Conservation (phyloP, 2,797 vertebrate genomes). For the Bradypodion pumilum region DNA sequence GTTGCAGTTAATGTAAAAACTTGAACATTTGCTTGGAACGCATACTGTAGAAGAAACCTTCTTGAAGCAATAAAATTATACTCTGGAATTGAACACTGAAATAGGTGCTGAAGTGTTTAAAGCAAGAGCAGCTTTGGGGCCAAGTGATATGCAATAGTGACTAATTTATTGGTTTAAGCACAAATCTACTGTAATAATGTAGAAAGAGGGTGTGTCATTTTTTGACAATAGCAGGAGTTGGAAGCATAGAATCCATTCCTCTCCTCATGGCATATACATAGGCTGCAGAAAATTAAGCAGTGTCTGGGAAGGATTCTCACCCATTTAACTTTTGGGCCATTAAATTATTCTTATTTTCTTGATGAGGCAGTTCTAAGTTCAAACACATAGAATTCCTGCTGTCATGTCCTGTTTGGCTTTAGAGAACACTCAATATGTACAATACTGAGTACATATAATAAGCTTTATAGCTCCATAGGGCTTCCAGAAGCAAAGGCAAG, state of each 20-base stretch:
- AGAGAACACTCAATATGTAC: neutral
- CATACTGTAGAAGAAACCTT: neutral
- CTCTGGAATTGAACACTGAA: neutral
- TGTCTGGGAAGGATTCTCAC: too few species aligned
- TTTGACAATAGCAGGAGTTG: neutral
- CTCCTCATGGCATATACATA: too few species aligned
- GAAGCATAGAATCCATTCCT: too few species aligned
- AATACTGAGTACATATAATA: too few species aligned
- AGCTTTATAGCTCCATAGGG: neutral
- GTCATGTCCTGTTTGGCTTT: neutral
- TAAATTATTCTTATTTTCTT: neutral
- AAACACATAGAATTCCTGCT: too few species aligned
- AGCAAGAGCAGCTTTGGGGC: too few species aligned
- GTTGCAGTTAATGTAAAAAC: neutral
- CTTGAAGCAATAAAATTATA: neutral
- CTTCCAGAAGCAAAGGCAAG: neutral
- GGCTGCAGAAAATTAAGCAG: too few species aligned
- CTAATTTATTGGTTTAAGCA: neutral
- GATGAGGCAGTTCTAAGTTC: neutral
- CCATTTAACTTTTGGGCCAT: neutral
- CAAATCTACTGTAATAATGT: neutral
- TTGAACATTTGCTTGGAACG: neutral
- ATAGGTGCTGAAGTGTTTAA: neutral
- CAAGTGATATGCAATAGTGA: too few species aligned
- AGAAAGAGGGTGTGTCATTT: too few species aligned